Percentiles rank a stretch among this genome's conserved stretches.
These are phyloP conservation scores for Drosophila nikananu DNA, from an alignment of 1,140 invertebrate species.

Conservation along the genomic window DNA sequence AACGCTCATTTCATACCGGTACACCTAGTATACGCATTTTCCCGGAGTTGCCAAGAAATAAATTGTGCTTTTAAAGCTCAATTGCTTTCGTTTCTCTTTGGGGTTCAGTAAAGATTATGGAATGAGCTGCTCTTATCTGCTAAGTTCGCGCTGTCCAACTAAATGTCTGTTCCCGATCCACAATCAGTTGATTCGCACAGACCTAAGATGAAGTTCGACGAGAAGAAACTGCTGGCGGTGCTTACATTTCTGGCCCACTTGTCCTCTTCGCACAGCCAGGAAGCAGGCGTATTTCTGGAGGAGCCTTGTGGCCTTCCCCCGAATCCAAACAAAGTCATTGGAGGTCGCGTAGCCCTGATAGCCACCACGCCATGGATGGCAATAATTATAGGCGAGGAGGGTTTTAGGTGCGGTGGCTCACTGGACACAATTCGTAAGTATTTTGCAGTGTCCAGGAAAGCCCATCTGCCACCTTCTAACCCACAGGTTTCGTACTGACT, in stretches of 20 bases:
- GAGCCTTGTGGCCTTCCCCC: neutral
- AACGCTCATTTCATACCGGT: too few species aligned
- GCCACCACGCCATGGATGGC: constrained; percentile 16
- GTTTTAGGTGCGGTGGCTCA: constrained; percentile 9
- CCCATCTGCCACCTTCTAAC: too few species aligned
- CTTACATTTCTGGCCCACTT: neutral
- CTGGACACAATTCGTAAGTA: constrained; percentile 14
- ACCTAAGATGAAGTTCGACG: neutral
- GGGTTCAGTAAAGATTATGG: neutral
- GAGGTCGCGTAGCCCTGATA: neutral
- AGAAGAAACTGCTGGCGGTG: neutral
- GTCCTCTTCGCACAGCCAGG: neutral
- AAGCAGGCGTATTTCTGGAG: neutral
- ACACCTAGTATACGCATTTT: too few species aligned
- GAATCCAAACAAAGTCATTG: neutral
- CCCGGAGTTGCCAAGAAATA: too few species aligned
- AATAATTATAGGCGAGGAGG: neutral
- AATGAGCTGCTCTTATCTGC: constrained; percentile 6
- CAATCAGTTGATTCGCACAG: neutral
- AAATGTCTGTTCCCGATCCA: too few species aligned
- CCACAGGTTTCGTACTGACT: constrained; percentile 12
- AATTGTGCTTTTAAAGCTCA: neutral
- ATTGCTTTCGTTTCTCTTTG: neutral
- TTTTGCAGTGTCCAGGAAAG: neutral
- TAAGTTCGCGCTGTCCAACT: too few species aligned